Percentiles rank a stretch among this genome's conserved stretches.
These are phyloP conservation scores for Cydia strobilella DNA, from an alignment of 1,140 invertebrate species.

Conservation along the genomic window DNA sequence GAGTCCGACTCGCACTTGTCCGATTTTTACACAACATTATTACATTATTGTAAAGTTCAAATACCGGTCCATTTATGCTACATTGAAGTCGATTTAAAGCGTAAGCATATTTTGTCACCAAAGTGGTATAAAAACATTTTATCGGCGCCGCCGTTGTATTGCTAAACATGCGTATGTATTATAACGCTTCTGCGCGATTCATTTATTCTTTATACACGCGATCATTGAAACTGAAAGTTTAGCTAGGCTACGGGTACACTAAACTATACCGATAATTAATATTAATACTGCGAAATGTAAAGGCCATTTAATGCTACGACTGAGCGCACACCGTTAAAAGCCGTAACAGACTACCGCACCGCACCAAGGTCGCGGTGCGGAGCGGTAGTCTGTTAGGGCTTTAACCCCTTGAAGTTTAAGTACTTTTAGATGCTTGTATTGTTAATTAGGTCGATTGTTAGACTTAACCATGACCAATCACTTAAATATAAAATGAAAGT, in stretches of 20 bases:
- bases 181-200: not conserved
- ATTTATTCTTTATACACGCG: not conserved
- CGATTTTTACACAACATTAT: no score
- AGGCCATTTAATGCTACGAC: not conserved
- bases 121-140: not conserved
- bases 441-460: not conserved
- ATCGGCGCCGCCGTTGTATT: not conserved
- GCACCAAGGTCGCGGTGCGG: no score
- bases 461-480: not conserved
- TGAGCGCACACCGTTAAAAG: constrained; percentile 6
- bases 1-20: no score
- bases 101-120: not conserved
- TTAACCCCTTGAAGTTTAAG: constrained; percentile 1
- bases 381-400: no score
- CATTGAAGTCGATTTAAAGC: not conserved
- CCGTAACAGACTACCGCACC: no score
- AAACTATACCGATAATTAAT: not conserved
- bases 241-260: not conserved
- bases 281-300: not conserved
- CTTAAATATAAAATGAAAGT: not conserved
- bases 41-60: no score
- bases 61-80: not conserved
- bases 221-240: constrained; percentile 9
- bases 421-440: not conserved
- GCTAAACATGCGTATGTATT: not conserved